Percentiles rank a stretch among this genome's conserved stretches.
Conservation (phyloP, 2,888 invertebrate genomes). For the Hypsopygia costalis region DNA sequence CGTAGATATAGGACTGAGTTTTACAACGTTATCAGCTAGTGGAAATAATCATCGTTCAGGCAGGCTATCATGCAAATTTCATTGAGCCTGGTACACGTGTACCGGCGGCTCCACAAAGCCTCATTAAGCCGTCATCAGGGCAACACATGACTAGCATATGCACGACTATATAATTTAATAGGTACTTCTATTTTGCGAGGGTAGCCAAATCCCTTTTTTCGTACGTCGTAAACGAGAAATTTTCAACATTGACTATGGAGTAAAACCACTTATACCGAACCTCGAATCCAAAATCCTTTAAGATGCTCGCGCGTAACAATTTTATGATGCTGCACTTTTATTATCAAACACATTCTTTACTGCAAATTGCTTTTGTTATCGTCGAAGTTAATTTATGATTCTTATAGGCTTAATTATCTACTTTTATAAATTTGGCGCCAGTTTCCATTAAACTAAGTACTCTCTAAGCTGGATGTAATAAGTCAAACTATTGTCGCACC, state of each 20-base stretch:
- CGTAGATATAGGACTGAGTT: no score
- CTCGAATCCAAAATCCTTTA: slow-evolving; percentile 48
- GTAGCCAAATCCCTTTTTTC: slow-evolving; percentile 48
- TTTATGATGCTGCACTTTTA: slow-evolving; percentile 50
- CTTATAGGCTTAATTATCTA: no score
- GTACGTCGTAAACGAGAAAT: slow-evolving; percentile 50
- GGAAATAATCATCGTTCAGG: slow-evolving; percentile 22
- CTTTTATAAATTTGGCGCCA: no score
- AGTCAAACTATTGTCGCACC: no score
- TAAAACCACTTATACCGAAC: slow-evolving; percentile 39
- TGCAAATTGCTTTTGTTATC: slow-evolving; percentile 43
- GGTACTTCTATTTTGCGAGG: slow-evolving; percentile 38
- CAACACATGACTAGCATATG: slow-evolving; percentile 44
- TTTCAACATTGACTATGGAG: slow-evolving; percentile 43
- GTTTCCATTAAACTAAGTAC: no score
- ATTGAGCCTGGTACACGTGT: slow-evolving; percentile 29
- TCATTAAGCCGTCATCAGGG: slow-evolving; percentile 47
- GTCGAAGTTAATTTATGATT: slow-evolving; percentile 21
- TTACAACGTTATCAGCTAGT: slow-evolving; percentile 1
- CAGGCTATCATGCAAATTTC: slow-evolving; percentile 33
- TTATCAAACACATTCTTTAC: slow-evolving; percentile 34
- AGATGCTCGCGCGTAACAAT: slow-evolving; percentile 36
- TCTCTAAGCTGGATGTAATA: no score
- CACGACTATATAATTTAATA: slow-evolving; percentile 31
- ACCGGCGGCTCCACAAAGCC: slow-evolving; percentile 33